A percentile compares a stretch with the other conserved stretches of the same genome.
phyloP scores from a whole-genome alignment of 1,140 invertebrate species.

The Lasioglossum baleicum region DNA sequence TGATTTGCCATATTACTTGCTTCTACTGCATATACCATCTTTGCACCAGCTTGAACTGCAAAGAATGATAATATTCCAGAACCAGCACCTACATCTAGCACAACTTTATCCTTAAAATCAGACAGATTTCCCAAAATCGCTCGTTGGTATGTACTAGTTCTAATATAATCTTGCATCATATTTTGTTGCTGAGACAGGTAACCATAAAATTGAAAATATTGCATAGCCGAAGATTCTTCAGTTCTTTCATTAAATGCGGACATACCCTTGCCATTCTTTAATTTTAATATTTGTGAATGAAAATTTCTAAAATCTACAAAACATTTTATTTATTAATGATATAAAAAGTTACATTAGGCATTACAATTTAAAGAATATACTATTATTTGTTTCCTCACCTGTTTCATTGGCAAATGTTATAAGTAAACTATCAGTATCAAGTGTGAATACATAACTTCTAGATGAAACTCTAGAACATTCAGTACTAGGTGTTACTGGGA shows the following conservation, averaged over 20 bases:
- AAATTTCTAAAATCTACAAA: conserved; percentile 86
- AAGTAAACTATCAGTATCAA: conserved; percentile 84
- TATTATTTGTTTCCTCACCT: too few species aligned
- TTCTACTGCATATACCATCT: conserved; percentile 98
- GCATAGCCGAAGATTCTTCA: conserved; percentile 97
- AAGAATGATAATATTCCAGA: conserved; percentile 99
- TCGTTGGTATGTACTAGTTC: conserved; percentile 98
- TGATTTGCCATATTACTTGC: conserved; percentile 99
- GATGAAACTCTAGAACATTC: conserved; percentile 85
- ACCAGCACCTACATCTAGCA: conserved; percentile 98
- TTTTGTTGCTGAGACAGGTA: conserved; percentile 99
- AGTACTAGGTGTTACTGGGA: conserved; percentile 84
- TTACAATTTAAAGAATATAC: background rate
- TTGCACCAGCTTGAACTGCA: conserved; percentile 98
- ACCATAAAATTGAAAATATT: conserved; percentile 99
- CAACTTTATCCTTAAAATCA: conserved; percentile 96
- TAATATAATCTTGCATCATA: conserved; percentile 99
- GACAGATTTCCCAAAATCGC: conserved; percentile 96
- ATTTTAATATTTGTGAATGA: conserved; percentile 88
- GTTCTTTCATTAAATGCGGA: conserved; percentile 97
- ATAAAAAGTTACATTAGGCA: too few species aligned
- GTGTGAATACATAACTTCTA: conserved; percentile 85
- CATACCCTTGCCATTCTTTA: conserved; percentile 87
- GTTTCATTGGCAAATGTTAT: conserved; percentile 79
- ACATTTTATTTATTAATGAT: too few species aligned